Base-by-base conservation (phyloP, 2,797 vertebrate genomes). In the Darevskia mixta region DNA sequence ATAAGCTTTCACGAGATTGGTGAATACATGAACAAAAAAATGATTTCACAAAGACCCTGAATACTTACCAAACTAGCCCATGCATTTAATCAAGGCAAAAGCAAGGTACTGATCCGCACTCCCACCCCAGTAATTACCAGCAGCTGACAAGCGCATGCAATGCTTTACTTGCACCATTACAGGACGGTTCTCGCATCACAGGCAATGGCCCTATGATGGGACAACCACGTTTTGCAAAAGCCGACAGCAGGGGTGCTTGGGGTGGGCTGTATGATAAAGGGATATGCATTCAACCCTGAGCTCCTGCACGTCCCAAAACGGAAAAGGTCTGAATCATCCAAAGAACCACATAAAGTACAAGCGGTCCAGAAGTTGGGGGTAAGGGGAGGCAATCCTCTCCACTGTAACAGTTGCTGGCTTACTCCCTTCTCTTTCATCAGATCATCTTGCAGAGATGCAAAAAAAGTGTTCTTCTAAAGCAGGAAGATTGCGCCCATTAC, bases 11-110 rank as follows among this genome's bases (percentile, higher is more conserved):
- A 38, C 49, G 2, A 64, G 7, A 55, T 8, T 17, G 2, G 8
- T 27, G 8, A 69, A 83, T 4, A 29, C 4, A 81, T 29, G 3
- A 25, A 77, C 38, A 38, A 32, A 79, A 55, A n/a, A 6, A 45
- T 8, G 45, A 45, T 18, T 27, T 4, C 72, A 86, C 10, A 8
- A 41, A 1, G 25, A 82, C 35, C 86, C 73, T 0, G 25, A 8
- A 38, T 7, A 1, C 77, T 29, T 81, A 83, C 0, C 1, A 58
- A 64, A 72, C 3, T n/a, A 55, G 32, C 66, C 71, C 61, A 87
- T 84, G 82, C 76, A 87, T 76, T 80, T 43, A 43, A 32, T 58
- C n/a, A 35, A 18, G 41, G 83, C 13, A 18, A 89, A 75, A 81
- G 5, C 43, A 82, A 8, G n/a, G 4, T 15, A 17, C 29, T 35